Conservation (phyloP, 2,797 vertebrate species). For the Scyliorhinus canicula region DNA sequence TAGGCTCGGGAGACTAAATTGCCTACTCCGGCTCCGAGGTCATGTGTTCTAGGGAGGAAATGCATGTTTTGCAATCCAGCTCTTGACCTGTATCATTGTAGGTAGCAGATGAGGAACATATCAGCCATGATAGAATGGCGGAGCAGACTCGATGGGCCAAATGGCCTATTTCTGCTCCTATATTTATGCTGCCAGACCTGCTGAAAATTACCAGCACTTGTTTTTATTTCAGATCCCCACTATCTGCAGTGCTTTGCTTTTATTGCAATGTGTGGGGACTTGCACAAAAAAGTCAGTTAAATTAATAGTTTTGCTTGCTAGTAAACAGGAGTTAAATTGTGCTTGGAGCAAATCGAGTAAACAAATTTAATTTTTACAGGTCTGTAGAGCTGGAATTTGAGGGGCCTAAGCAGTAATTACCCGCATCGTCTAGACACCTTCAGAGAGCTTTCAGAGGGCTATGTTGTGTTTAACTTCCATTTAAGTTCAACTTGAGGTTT, state of each 20-base stretch:
- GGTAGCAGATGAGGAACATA: too few relatives aligned
- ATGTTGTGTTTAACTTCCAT: not conserved
- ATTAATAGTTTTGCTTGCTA: constrained; percentile 2
- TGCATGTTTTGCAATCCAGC: too few relatives aligned
- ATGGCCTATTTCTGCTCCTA: too few relatives aligned
- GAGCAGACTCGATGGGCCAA: too few relatives aligned
- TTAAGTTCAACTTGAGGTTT: not conserved
- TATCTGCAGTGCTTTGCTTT: not conserved
- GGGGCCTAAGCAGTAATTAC: not conserved
- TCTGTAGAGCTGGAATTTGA: not conserved
- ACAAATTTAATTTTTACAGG: not conserved
- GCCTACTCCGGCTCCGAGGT: too few relatives aligned
- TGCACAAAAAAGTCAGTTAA: not conserved
- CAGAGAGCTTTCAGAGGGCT: not conserved
- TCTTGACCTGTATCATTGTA: too few relatives aligned
- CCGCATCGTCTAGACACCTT: not conserved
- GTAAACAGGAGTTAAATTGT: not conserved
- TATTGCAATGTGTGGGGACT: not conserved
- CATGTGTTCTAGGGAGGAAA: too few relatives aligned
- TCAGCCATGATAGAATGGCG: too few relatives aligned
- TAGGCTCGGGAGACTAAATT: too few relatives aligned
- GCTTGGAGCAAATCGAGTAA: not conserved
- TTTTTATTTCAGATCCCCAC: too few relatives aligned
- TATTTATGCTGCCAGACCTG: too few relatives aligned
- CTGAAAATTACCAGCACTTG: too few relatives aligned